Conservation (phyloP, 2,113 vertebrate species). For the Cricetomys ansorgei region DNA sequence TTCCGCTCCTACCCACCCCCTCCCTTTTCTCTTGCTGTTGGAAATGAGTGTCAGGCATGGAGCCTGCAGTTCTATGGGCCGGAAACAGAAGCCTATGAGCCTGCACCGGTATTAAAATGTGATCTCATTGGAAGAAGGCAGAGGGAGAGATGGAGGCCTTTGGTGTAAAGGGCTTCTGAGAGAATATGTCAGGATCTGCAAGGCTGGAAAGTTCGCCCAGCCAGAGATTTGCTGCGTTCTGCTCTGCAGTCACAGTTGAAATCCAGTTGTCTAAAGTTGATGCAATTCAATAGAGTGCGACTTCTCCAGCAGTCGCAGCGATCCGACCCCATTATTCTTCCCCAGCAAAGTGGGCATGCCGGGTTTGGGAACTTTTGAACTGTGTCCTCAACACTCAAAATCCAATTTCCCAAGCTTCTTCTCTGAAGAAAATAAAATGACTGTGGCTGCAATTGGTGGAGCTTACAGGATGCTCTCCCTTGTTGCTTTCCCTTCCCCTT, state of each 20-base stretch:
- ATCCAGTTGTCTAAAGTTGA: constrained; percentile 83
- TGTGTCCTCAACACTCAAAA: constrained; percentile 85
- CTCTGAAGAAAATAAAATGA: constrained; percentile 59
- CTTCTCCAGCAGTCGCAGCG: constrained; percentile 71
- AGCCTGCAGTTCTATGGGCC: not conserved
- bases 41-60: not conserved
- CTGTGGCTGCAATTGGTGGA: not conserved
- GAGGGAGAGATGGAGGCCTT: constrained; percentile 61
- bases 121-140: constrained; percentile 18
- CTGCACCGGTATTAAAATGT: constrained; percentile 50
- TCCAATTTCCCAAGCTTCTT: constrained; percentile 85
- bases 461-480: not conserved
- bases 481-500: not conserved
- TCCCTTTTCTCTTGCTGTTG: not conserved
- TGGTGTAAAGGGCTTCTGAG: constrained; percentile 37
- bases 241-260: constrained; percentile 81
- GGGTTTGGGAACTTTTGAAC: constrained; percentile 85
- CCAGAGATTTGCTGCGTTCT: constrained; percentile 43
- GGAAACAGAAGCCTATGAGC: not conserved
- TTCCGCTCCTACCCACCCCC: not conserved
- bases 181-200: constrained; percentile 43
- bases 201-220: constrained; percentile 64
- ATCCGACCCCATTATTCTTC: constrained; percentile 84
- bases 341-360: constrained; percentile 79
- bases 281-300: constrained; percentile 85